Evolutionary conservation across 2,113 vertebrate species (phyloP), one percentile per base, ranked within the genome.

Genomic region (Sapajus apella): DNA sequence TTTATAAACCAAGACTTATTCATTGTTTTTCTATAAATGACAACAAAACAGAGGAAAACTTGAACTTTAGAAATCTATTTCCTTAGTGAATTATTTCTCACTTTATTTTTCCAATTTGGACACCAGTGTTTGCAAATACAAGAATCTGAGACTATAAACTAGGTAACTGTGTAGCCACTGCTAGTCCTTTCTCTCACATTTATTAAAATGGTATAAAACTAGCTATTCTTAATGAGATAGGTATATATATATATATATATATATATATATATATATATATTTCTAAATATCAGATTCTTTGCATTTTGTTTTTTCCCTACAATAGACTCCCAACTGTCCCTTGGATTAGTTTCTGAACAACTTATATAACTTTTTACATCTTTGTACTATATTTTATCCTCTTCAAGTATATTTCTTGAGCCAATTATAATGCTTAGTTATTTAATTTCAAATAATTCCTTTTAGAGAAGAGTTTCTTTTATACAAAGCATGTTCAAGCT

Each of bases 181-280:
- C 45, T 50, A 55, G 43, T 21, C 52, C 66, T 58, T 3, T 47
- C 40, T 64, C 27, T 47, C 21, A 37, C 2, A 56, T 72, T 92
- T 95, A 90, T 56, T 83, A 68, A 84, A 87, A 93, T 50, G 64
- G 20, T 70, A 4, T 58, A 82, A 94, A 90, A 61, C 37, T 52
- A 40, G 23, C 75, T 97, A 37, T 47, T 56, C 8, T 18, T 66
- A 83, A 17, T 25, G 56, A 35, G 66, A 43, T 16, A 64, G 30
- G 32, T 35, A 35, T 75, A 76, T 88, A 47, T 70, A 40, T 13
- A 70, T 52, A 89, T 56, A 17, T 35, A n/a, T 68, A 91, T 12
- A 79, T 61, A n/a, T 23, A 85, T 6, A 61, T 4, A 25, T 37
- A 37, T 40, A 40, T 40, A 40, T 40, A 40, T 40, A 72, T 86